Base-by-base conservation (phyloP, 2,888 invertebrate species). In the Sminthurinus aureus region DNA sequence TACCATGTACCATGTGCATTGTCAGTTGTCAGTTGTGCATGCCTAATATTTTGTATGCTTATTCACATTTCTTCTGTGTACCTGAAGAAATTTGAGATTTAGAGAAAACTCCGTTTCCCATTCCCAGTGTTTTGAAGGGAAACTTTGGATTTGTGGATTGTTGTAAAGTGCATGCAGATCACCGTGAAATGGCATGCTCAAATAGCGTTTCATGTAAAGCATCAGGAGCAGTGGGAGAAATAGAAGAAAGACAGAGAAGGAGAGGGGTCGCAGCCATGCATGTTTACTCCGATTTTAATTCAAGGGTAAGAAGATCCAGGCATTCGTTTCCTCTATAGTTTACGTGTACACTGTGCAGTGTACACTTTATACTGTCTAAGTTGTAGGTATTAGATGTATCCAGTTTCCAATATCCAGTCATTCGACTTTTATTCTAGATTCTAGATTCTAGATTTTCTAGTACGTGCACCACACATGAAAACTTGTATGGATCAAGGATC, bases 141-240 rank as follows among this genome's bases (percentile, higher is more conserved):
- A 15, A 58, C 13, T 6, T 6, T 2, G 2, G 51, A 75, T 73
- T 24, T 73, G 20, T 73, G 71, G 73, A 58, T 50, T 38, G 22
- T 81, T n/a, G 15, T 52, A 73, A 52, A 51, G 82, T 76, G 24
- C 50, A 67, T 24, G 76, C 58, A 82, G 51, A 82, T 82, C 79
- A 82, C 82, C 84, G 84, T 84, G 84, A 84, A 82, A 84, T 82
- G 84, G 82, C 84, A 84, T 73, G 74, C 75, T 38, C 38, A 38
- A 38, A 38, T 81, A 50, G 73, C 73, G 58, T 81, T 81, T 74
- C 81, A 52, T 69, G 8, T 24, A 77, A 77, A 77, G 38, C 38
- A 38, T 6, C 1, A 6, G 6, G 38, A 38, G 38, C 38, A 52
- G 52, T 52, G n/a, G 50, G 77, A 38, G 69, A 76, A 15, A 77